A percentile compares a stretch with the other conserved stretches of the same genome.
phyloP scores from a whole-genome alignment of 64 coral and sea anemone genomes.

The Catalaphyllia jardinei region DNA sequence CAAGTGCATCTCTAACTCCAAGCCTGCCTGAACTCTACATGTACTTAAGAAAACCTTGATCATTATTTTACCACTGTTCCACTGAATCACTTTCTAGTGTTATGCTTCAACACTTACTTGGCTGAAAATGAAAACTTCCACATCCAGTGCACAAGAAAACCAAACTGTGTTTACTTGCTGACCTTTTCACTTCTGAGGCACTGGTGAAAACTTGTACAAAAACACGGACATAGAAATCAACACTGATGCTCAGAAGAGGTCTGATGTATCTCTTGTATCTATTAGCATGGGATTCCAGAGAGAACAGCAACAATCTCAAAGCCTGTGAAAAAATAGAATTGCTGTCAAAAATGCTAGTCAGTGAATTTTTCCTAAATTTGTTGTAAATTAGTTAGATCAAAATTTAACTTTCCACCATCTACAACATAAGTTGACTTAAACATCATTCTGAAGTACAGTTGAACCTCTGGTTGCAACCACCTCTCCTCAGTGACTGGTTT shows the following conservation, averaged over 20 bases:
- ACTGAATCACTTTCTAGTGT: too few relatives aligned
- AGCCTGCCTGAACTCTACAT: too few relatives aligned
- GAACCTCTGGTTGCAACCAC: too few relatives aligned
- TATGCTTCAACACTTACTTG: slow-evolving; percentile 51
- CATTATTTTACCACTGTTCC: too few relatives aligned
- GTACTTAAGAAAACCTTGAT: too few relatives aligned
- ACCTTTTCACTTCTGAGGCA: slow-evolving; percentile 88
- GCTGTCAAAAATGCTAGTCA: neutral
- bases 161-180: slow-evolving; percentile 85
- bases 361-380: neutral
- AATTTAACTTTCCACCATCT: too few relatives aligned
- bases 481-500: too few relatives aligned
- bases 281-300: slow-evolving; percentile 93
- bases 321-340: slow-evolving; percentile 69
- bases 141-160: slow-evolving; percentile 88
- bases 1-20: too few relatives aligned
- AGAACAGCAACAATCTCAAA: slow-evolving; percentile 83
- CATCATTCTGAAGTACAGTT: too few relatives aligned
- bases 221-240: slow-evolving; percentile 96
- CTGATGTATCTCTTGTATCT: slow-evolving; percentile 90
- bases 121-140: slow-evolving; percentile 94
- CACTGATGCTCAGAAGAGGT: slow-evolving; percentile 89
- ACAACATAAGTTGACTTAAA: too few relatives aligned
- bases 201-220: slow-evolving; percentile 99
- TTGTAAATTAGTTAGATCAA: too few relatives aligned